Percentiles rank a stretch among this genome's conserved stretches.
phyloP scores from a whole-genome alignment of 2,888 invertebrate species.

The Drosophila flavopinicola region DNA sequence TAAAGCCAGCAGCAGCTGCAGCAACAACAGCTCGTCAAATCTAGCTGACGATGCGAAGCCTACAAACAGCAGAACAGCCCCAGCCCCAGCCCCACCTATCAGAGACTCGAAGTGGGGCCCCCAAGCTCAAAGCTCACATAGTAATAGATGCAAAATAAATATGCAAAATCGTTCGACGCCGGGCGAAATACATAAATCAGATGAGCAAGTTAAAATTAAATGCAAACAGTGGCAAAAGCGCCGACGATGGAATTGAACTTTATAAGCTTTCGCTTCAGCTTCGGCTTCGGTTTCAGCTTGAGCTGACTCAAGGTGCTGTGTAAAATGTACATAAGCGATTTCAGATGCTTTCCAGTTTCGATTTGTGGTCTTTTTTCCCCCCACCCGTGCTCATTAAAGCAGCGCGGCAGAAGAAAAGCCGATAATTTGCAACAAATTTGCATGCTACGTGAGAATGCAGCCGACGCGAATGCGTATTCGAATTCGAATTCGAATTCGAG shows the following conservation, averaged over 20 bases:
- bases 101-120: not conserved
- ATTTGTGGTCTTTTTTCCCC: no score
- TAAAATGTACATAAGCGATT: slow-evolving; percentile 1
- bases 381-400: slow-evolving; percentile 65
- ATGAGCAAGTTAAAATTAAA: slow-evolving; percentile 70
- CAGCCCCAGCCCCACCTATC: no score
- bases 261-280: no score
- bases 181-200: slow-evolving; percentile 74
- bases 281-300: not conserved
- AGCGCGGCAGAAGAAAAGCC: slow-evolving; percentile 45
- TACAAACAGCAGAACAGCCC: slow-evolving; percentile 27
- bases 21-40: not conserved
- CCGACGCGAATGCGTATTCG: slow-evolving; percentile 1
- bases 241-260: slow-evolving; percentile 53
- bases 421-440: slow-evolving; percentile 75
- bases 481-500: slow-evolving; percentile 1
- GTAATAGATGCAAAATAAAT: slow-evolving; percentile 76
- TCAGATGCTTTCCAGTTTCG: slow-evolving; percentile 15
- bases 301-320: not conserved
- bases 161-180: slow-evolving; percentile 60
- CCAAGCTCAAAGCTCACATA: not conserved
- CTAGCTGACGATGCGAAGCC: slow-evolving; percentile 36
- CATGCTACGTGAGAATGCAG: slow-evolving; percentile 63
- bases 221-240: slow-evolving; percentile 66
- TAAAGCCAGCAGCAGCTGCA: slow-evolving; percentile 7